phyloP scores from a whole-genome alignment of 2,888 invertebrate species.

The Leucozona laternaria region DNA sequence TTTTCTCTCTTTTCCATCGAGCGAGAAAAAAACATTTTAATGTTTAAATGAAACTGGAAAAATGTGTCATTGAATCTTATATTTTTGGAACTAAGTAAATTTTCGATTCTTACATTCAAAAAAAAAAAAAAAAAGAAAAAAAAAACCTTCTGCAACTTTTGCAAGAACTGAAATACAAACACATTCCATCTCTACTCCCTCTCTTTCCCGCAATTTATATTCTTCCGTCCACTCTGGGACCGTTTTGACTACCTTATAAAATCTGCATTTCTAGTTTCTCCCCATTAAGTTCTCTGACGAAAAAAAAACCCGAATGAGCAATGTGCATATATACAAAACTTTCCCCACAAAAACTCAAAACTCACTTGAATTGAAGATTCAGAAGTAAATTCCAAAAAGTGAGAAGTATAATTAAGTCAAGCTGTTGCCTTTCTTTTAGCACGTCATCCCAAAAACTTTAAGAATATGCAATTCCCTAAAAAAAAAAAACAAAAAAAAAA shows the following conservation, averaged over 20 bases:
- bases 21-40: no score
- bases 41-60: background rate
- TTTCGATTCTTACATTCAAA: background rate
- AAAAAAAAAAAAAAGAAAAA: background rate
- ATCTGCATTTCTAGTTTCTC: background rate
- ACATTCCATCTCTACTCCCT: background rate
- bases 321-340: conserved; percentile 21
- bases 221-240: background rate
- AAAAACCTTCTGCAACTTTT: background rate
- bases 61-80: background rate
- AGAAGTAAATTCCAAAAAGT: conserved; percentile 13
- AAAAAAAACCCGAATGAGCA: background rate
- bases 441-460: conserved; percentile 22
- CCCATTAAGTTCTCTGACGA: background rate
- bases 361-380: conserved; percentile 11
- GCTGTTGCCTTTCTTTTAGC: conserved; percentile 33
- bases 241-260: conserved; percentile 5
- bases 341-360: background rate
- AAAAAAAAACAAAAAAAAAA: background rate
- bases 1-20: no score
- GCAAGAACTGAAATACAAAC: background rate
- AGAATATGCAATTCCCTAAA: conserved; percentile 12
- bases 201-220: background rate
- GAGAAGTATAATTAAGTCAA: conserved; percentile 32
- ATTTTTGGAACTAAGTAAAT: background rate